These are phyloP conservation scores for Tethea ocularis DNA, from an alignment of 2,888 invertebrate species.

Conservation along the genomic window DNA sequence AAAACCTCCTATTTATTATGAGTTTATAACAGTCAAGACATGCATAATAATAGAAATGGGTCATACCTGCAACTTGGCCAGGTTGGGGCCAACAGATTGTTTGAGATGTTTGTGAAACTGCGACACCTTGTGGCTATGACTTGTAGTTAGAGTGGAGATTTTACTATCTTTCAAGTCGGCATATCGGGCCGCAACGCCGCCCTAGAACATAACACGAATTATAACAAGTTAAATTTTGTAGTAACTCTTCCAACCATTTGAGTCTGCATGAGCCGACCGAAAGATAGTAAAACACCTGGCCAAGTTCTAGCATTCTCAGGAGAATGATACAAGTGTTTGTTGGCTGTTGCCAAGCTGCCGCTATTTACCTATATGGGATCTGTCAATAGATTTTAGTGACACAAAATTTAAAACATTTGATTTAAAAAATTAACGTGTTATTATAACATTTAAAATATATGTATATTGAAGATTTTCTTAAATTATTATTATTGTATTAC, in stretches of 20 bases:
- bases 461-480: not conserved
- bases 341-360: constrained; percentile 18
- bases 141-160: constrained; percentile 92
- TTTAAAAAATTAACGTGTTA: no score
- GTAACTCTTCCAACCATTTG: constrained; percentile 35
- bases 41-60: constrained; percentile 55
- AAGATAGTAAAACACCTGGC: constrained; percentile 85
- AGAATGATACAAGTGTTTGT: constrained; percentile 30
- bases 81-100: constrained; percentile 92
- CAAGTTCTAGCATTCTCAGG: constrained; percentile 61
- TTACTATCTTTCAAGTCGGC: constrained; percentile 95
- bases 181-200: constrained; percentile 89
- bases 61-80: constrained; percentile 94
- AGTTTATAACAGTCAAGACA: constrained; percentile 29
- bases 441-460: no score
- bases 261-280: constrained; percentile 64
- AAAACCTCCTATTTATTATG: not conserved
- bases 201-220: constrained; percentile 76
- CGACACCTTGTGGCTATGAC: constrained; percentile 95
- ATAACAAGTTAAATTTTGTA: constrained; percentile 33
- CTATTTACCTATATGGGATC: constrained; percentile 25
- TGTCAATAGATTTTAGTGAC: constrained; percentile 23
- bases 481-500: no score
- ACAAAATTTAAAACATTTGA: not conserved
- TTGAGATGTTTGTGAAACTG: constrained; percentile 97